Evolutionary conservation across 1,140 invertebrate genomes (phyloP).

Genomic region (Oryzaephilus surinamensis): DNA sequence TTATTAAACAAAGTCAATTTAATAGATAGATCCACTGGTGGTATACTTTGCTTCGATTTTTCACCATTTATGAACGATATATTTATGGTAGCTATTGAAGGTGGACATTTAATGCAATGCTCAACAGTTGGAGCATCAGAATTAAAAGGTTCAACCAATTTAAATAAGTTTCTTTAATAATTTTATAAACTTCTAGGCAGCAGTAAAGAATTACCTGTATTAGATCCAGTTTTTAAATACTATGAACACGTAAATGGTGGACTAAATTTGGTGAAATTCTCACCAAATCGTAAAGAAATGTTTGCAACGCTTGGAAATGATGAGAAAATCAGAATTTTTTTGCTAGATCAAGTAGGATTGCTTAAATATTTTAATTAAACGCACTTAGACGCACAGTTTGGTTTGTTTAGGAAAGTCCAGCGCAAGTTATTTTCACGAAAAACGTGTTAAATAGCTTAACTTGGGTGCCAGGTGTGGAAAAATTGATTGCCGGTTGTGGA

Average conservation of each 20-base stretch:
- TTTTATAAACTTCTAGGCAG: slow-evolving; percentile 12
- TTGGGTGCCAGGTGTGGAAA: no score
- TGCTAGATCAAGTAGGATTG: slow-evolving; percentile 29
- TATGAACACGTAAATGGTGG: slow-evolving; percentile 31
- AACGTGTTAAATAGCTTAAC: no score
- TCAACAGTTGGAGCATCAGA: slow-evolving; percentile 25
- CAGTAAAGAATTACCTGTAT: slow-evolving; percentile 16
- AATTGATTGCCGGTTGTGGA: no score
- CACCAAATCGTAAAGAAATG: slow-evolving; percentile 26
- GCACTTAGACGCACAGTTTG: no score
- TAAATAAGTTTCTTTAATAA: slow-evolving; percentile 1
- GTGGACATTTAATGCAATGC: slow-evolving; percentile 29
- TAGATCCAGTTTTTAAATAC: slow-evolving; percentile 30
- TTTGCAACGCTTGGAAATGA: slow-evolving; percentile 29
- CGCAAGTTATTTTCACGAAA: no score
- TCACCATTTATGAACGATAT: slow-evolving; percentile 27
- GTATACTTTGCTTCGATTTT: slow-evolving; percentile 34
- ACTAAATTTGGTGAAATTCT: slow-evolving; percentile 26
- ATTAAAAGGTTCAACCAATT: slow-evolving; percentile 23
- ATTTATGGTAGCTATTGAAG: slow-evolving; percentile 32
- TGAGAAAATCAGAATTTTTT: slow-evolving; percentile 30
- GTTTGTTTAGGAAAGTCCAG: no score
- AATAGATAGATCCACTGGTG: slow-evolving; percentile 14
- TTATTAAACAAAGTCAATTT: no score
- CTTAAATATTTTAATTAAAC: no score